Conservation (phyloP, 1,140 invertebrate species). For the Drosophila bocki region DNA sequence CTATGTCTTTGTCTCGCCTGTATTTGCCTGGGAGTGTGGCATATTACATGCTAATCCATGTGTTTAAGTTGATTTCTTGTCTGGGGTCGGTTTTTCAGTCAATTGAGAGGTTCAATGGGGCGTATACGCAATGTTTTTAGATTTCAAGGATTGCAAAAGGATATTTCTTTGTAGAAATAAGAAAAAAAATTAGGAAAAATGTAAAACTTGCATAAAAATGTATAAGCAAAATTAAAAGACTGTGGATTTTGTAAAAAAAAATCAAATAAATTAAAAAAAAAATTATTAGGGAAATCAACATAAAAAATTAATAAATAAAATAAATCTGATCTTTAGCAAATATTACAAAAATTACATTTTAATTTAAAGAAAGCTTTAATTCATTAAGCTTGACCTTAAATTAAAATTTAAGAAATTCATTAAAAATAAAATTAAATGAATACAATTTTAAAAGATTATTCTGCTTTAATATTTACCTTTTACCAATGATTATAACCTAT, state of each 20-base stretch:
- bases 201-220: background rate
- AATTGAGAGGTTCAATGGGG: slow-evolving; percentile 47
- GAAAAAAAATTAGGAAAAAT: background rate
- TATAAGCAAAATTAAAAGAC: background rate
- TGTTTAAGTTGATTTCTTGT: slow-evolving; percentile 58
- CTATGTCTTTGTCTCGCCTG: slow-evolving; percentile 36
- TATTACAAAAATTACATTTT: too few relatives aligned
- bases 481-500: too few relatives aligned
- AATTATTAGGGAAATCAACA: too few relatives aligned
- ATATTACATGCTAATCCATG: slow-evolving; percentile 77
- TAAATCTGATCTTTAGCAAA: background rate
- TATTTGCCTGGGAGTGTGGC: slow-evolving; percentile 47
- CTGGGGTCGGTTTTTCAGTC: slow-evolving; percentile 6
- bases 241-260: background rate
- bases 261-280: background rate
- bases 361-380: too few relatives aligned
- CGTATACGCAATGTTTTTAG: slow-evolving; percentile 58
- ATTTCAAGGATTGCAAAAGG: slow-evolving; percentile 12
- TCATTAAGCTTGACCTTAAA: too few relatives aligned
- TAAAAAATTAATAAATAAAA: background rate
- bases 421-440: too few relatives aligned
- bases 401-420: too few relatives aligned
- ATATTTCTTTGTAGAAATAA: background rate
- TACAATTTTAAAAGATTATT: too few relatives aligned
- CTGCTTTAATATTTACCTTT: too few relatives aligned